Base-by-base conservation (phyloP, 2,113 vertebrate genomes). In the Rhynchomys soricoides region DNA sequence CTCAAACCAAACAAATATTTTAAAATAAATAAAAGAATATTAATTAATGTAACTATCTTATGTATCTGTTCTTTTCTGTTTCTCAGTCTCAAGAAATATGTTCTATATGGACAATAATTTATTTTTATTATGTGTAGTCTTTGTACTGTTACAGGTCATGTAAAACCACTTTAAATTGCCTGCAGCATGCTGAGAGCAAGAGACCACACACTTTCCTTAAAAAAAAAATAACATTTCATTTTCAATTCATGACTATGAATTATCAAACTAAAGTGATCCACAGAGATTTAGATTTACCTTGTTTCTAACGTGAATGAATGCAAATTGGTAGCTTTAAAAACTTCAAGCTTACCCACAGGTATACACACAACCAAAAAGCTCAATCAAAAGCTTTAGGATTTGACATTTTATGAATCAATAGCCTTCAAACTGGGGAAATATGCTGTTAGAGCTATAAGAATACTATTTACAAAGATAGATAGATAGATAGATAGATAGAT, bases 221-320 rank as follows among this genome's bases (percentile, higher is more conserved):
- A 64, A 62, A 52, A 68, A 57, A 95, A 83, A 55, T 45, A 70
- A 50, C 17, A 95, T 93, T 93, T 93, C 24, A 26, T 70, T 85
- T 93, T 90, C n/a, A 77, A 50, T 83, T 83, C 24, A n/a, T 92
- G 13, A 48, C 31, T 75, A 59, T 57, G 77, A 75, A 45, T 68
- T 55, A 89, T 95, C 78, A 93, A 57, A 95, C 89, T 57, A 74
- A 89, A 92, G 75, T 22, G 75, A 75, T 57, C 37, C 64, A 73
- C 37, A 81, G 24, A 22, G 22, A 0, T 3, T 59, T 87, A 68
- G n/a, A 48, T 89, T 74, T 68, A 22, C 57, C 45, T 83, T 74
- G 57, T 70, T 78, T 85, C 8, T 70, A 75, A 59, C 50, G 78
- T 85, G 78, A 93, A 70, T 5, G 37, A 89, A 85, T 70, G 40